Evolutionary conservation across 2,797 vertebrate genomes (phyloP).

Genomic region (Emydoidea blandingii): DNA sequence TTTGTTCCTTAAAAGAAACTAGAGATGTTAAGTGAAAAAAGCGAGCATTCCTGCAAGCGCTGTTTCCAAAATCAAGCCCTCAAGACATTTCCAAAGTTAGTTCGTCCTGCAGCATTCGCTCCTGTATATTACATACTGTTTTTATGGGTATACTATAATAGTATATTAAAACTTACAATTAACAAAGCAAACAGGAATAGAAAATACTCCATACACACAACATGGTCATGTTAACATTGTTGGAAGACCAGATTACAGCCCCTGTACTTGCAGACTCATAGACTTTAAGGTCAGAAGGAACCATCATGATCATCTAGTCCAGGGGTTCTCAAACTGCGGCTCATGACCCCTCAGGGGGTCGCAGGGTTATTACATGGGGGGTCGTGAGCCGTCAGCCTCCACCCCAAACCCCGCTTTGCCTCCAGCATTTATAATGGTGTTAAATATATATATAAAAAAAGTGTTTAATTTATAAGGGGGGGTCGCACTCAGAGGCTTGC

Average conservation of each 20-base stretch:
- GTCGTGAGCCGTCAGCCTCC: too few relatives aligned
- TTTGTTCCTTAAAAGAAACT: neutral
- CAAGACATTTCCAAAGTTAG: neutral
- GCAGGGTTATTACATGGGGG: too few relatives aligned
- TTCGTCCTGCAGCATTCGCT: neutral
- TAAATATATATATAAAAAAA: too few relatives aligned
- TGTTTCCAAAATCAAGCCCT: rapidly evolving
- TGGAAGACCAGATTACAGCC: neutral
- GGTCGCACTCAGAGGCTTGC: too few relatives aligned
- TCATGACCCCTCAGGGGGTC: too few relatives aligned
- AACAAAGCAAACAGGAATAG: neutral
- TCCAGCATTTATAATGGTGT: too few relatives aligned
- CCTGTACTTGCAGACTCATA: neutral
- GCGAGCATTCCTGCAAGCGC: rapidly evolving
- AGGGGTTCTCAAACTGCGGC: too few relatives aligned
- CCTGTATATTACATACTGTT: rapidly evolving
- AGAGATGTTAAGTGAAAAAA: neutral
- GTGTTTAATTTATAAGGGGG: too few relatives aligned
- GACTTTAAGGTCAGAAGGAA: neutral
- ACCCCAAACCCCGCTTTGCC: too few relatives aligned
- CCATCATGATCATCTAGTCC: neutral
- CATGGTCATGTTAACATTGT: rapidly evolving
- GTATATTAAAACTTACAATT: neutral
- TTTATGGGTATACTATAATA: rapidly evolving
- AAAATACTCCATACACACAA: rapidly evolving